A percentile compares a stretch with the other conserved stretches of the same genome.
Conservation (phyloP, 2,797 vertebrate genomes). For the Bothrops alternatus region DNA sequence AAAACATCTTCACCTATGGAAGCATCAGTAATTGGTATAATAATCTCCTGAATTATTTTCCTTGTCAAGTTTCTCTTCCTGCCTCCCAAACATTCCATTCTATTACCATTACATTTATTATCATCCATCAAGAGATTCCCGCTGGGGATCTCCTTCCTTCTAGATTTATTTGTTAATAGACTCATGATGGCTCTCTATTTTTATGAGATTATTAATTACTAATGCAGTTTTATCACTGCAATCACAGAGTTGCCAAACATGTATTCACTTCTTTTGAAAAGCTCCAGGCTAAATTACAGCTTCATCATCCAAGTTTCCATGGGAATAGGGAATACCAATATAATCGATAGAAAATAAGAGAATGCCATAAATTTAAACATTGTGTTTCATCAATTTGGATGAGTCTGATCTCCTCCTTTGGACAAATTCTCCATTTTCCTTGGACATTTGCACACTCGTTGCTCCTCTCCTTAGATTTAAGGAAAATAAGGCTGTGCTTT, state of each 20-base stretch:
- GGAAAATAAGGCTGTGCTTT: not conserved
- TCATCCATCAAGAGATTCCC: constrained; percentile 66
- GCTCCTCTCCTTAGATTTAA: constrained; percentile 53
- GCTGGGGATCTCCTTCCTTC: constrained; percentile 66
- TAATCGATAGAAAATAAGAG: constrained; percentile 30
- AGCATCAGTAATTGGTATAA: not conserved
- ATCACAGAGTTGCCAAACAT: constrained; percentile 59
- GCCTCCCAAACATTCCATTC: constrained; percentile 63
- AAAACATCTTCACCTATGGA: not conserved
- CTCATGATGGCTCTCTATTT: constrained; percentile 58
- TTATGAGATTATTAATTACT: constrained; percentile 69
- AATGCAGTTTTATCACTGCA: constrained; percentile 58
- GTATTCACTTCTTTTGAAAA: constrained; percentile 53
- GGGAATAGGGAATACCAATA: constrained; percentile 36
- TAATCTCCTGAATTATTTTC: constrained; percentile 27
- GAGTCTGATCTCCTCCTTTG: constrained; percentile 7
- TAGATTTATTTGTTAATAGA: constrained; percentile 69
- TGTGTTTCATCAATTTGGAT: constrained; percentile 27
- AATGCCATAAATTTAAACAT: constrained; percentile 33
- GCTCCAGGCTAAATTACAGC: constrained; percentile 50
- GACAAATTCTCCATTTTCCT: constrained; percentile 44
- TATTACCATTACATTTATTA: constrained; percentile 67
- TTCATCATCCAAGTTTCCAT: constrained; percentile 40
- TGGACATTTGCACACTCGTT: constrained; percentile 34
- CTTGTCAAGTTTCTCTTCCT: constrained; percentile 44